Base-by-base conservation (phyloP, 2,113 vertebrate species). In the Phrynosoma platyrhinos region DNA sequence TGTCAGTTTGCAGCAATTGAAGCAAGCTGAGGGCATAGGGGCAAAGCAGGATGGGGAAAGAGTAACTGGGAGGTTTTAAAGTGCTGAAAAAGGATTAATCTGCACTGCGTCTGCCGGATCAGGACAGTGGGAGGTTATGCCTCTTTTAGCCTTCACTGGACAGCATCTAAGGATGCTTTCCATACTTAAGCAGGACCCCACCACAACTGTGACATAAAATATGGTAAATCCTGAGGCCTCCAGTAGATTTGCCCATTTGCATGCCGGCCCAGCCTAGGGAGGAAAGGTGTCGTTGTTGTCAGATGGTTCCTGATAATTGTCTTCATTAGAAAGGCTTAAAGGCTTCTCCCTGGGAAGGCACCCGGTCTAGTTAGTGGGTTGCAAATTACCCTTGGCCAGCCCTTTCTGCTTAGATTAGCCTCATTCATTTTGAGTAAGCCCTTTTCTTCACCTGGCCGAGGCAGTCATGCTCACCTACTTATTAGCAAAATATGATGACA, bases 391-490 rank as follows among this genome's bases (percentile, higher is more conserved):
- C 58, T 36, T 36, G 27, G 32, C 85, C 85, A 30, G 23, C 25
- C 75, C 75, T 42, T 47, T n/a, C 74, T 64, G 53, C 83, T 42
- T 27, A 64, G 83, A 21, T 20, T 55, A 77, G 55, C 5, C 53
- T 64, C 36, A 66, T 32, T 82, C 79, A 21, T 66, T 79, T 76
- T 18, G 71, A 66, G 71, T 62, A 76, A 66, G 55, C 52, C 25
- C 68, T 84, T 84, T 36, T 55, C 58, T 10, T 12, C 21, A 12
- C 20, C 32, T 30, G 66, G 53, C 71, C 32, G 3, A 18, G 76
- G 86, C 23, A 23, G 62, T 53, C 79, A 82, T 79, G 2, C 53
- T n/a, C 68, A 87, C 79, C 86, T 87, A 32, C 86, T 66, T 53
- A 66, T 82, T 88, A 88, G 30, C 55, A 14, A 66, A 32, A 30